A percentile compares a stretch with the other conserved stretches of the same genome.
phyloP scores from a whole-genome alignment of 37 sponge, comb jelly and placozoan species.

The Halichondria panicea region DNA sequence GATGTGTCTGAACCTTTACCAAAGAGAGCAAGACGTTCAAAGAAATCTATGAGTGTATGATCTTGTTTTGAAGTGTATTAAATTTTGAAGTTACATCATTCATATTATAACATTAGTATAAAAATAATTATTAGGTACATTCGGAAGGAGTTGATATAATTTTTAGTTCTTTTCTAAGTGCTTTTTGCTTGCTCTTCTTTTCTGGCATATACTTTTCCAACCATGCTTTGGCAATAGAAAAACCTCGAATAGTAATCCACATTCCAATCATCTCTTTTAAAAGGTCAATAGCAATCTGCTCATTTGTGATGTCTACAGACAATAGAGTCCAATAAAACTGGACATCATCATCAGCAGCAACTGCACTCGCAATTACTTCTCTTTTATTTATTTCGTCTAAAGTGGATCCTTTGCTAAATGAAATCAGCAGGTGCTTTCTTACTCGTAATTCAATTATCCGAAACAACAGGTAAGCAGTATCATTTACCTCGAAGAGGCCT shows the following conservation, averaged over 20 bases:
- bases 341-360: constrained; percentile 14
- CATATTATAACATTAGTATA: too few relatives aligned
- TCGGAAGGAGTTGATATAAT: background rate
- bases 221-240: constrained; percentile 24
- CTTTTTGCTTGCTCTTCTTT: constrained; percentile 6
- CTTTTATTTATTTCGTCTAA: background rate
- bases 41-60: background rate
- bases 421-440: background rate
- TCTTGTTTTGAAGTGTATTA: background rate
- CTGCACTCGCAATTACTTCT: constrained; percentile 10
- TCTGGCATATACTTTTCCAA: constrained; percentile 20
- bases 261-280: constrained; percentile 36
- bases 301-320: constrained; percentile 19
- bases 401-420: background rate
- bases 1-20: background rate
- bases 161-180: constrained; percentile 25
- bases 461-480: constrained; percentile 15
- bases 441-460: constrained; percentile 25
- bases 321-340: constrained; percentile 35
- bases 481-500: constrained; percentile 31
- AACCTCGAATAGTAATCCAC: constrained; percentile 43
- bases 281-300: constrained; percentile 7
- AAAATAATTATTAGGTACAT: background rate
- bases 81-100: background rate
- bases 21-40: constrained; percentile 8